Evolutionary conservation across 2,888 invertebrate genomes (phyloP), one percentile per base, ranked within the genome.

Genomic region (Callosobruchus maculatus): DNA sequence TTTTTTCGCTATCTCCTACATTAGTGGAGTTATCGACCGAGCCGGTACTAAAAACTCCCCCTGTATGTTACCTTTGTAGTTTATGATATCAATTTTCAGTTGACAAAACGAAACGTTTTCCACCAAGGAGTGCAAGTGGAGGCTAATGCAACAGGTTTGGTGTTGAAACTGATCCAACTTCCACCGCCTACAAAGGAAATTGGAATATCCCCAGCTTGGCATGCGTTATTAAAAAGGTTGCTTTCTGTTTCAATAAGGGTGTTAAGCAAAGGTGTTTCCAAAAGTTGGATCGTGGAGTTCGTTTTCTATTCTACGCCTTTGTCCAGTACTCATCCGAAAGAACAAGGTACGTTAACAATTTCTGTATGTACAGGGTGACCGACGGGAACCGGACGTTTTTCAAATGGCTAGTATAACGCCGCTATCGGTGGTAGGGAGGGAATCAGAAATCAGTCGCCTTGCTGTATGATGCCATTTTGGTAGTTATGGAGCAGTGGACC

Each of bases 121-220:
- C 97, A 97, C 88, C 96, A 97, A 86, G 97, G 97, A 0, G 90
- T 97, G 72, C 96, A 96, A 86, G 94, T 97, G 0, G 98, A 98
- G 87, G 95, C 96, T 74, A 94, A 96, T 85, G 97, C 97, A 0
- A 94, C 95, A 0, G 95, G 95, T 22, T 88, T 96, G 74, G 94
- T 94, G 70, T 88, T 96, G 82, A 93, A 94, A 84, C 88, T 96
- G 71, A 91, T 96, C 74, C 90, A 93, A 73, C 88, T 96, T 79
- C 96, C 96, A 2, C 89, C 90, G 68, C 93, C 93, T 0, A 88
- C 89, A 0, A 75, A 83, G 1, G 86, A 85, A 77, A 88, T 89
- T 66, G 90, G 89, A 20, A 83, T 82, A 67, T 84, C 85, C 83
- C 88, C 75, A 78, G 92, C 94, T 2, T 93, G 93, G 89, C 89